Evolutionary conservation across 1,140 invertebrate species (phyloP).

Genomic region (Pseudomyrmex flavicornis): DNA sequence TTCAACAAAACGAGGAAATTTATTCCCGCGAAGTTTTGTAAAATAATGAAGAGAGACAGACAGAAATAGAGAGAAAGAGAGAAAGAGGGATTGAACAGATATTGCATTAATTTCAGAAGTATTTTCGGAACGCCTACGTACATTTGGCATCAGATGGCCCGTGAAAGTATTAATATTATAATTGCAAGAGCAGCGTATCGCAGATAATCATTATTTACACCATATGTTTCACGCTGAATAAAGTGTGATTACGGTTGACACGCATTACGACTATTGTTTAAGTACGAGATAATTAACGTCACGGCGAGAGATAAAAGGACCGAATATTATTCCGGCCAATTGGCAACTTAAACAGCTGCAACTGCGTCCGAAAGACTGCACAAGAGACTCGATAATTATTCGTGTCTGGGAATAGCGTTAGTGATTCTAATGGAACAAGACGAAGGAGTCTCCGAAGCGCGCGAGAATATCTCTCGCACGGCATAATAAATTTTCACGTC

Average conservation of each 20-base stretch:
- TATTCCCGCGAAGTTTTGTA: constrained; percentile 18
- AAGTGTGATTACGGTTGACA: not conserved
- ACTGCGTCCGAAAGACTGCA: constrained; percentile 5
- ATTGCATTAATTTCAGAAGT: not conserved
- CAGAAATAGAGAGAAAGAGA: not conserved
- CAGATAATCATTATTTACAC: not conserved
- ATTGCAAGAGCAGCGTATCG: not conserved
- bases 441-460: not conserved
- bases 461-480: constrained; percentile 27
- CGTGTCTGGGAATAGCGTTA: constrained; percentile 23
- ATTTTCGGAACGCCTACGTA: not conserved
- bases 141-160: not conserved
- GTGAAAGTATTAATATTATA: not conserved
- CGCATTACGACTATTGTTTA: not conserved
- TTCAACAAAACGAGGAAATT: not conserved
- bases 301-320: not conserved
- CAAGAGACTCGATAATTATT: constrained; percentile 41
- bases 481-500: constrained; percentile 48
- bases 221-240: not conserved
- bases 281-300: not conserved
- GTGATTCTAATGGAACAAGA: constrained; percentile 50
- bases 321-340: constrained; percentile 11
- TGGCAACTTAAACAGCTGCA: not conserved
- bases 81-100: not conserved
- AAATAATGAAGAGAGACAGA: not conserved